phyloP scores from a whole-genome alignment of 2,888 invertebrate species.

The Acanthoscelides obtectus region DNA sequence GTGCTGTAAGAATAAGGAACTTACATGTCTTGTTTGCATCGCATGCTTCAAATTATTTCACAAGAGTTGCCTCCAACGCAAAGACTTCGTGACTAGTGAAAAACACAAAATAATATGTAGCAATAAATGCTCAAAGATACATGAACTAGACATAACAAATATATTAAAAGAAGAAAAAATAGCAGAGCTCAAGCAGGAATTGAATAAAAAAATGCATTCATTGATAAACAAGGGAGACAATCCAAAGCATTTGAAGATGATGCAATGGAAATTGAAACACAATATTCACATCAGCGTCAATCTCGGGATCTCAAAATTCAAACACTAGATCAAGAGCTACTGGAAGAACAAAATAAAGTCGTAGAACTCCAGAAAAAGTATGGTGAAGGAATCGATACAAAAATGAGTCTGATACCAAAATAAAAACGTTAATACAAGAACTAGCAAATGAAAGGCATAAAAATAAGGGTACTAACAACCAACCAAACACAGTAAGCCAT shows the following conservation, averaged over 20 bases:
- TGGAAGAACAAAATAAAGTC: no score
- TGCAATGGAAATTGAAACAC: background rate
- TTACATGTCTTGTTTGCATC: background rate
- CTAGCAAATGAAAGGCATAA: no score
- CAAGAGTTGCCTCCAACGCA: background rate
- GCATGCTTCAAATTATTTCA: background rate
- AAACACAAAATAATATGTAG: background rate
- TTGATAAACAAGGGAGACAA: background rate
- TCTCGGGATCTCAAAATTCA: no score
- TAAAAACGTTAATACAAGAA: no score
- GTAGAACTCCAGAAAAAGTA: no score
- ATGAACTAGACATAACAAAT: background rate
- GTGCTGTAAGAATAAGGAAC: background rate
- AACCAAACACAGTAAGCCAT: no score
- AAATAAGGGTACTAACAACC: no score
- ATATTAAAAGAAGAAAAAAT: background rate
- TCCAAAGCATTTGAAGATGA: background rate
- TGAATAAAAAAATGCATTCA: background rate
- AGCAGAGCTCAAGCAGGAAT: background rate
- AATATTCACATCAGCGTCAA: no score
- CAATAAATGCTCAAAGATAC: background rate
- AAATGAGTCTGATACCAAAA: no score
- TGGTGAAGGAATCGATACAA: no score
- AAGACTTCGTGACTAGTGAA: background rate
- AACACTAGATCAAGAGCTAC: no score